A percentile compares a stretch with the other conserved stretches of the same genome.
phyloP scores from a whole-genome alignment of 2,888 invertebrate species.

The Ormyrus labotus region DNA sequence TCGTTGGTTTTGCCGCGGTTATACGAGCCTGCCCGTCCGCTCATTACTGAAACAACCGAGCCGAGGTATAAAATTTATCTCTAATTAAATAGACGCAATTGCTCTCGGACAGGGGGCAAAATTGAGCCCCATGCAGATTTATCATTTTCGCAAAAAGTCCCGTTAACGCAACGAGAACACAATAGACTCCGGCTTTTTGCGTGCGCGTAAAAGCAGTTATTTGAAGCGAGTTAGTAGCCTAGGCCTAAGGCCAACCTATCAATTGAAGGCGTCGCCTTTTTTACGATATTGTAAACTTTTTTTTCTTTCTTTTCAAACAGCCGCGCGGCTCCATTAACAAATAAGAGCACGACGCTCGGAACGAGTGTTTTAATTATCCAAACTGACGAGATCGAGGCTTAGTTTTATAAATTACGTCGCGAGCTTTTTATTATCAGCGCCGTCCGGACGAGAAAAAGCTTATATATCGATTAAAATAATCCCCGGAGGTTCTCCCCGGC shows the following conservation, averaged over 20 bases:
- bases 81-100: neutral
- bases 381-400: too few species aligned
- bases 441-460: too few species aligned
- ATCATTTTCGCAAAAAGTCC: slow-evolving; percentile 7
- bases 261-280: neutral
- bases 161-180: neutral
- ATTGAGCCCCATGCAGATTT: neutral
- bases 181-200: neutral
- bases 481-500: too few species aligned
- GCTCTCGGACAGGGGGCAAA: neutral
- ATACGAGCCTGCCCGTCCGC: too few species aligned
- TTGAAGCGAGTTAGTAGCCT: slow-evolving; percentile 14
- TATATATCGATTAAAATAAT: too few species aligned
- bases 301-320: neutral
- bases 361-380: too few species aligned
- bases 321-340: neutral
- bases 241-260: neutral
- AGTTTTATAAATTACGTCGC: too few species aligned
- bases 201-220: slow-evolving; percentile 29
- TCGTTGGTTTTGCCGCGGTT: too few species aligned
- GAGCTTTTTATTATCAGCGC: too few species aligned
- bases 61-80: too few species aligned
- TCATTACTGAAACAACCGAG: too few species aligned
- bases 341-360: too few species aligned
- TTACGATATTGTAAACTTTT: neutral